Percentiles rank a stretch among this genome's conserved stretches.
Conservation (phyloP, 2,888 invertebrate genomes). For the Sesia apiformis region DNA sequence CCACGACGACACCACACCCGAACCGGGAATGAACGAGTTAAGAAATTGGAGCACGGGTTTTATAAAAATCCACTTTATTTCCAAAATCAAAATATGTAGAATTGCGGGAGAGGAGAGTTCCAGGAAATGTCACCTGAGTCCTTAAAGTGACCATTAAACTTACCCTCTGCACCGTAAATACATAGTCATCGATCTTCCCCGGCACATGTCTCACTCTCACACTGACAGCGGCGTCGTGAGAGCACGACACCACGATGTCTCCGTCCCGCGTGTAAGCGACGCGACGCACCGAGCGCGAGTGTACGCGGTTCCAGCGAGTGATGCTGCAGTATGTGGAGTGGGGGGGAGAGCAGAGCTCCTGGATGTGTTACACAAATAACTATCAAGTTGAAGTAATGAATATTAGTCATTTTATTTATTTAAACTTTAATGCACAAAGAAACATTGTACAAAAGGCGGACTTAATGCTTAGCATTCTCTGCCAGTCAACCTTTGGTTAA, state of each 20-base stretch:
- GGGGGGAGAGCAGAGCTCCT: constrained; percentile 67
- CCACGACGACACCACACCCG: constrained; percentile 4
- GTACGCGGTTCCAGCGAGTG: constrained; percentile 51
- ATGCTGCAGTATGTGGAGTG: constrained; percentile 64
- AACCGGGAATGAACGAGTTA: too few species aligned
- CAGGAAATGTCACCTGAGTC: background rate
- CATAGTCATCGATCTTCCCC: constrained; percentile 63
- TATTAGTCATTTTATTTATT: too few species aligned
- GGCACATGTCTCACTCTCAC: constrained; percentile 63
- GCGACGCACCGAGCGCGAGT: constrained; percentile 61
- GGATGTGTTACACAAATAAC: constrained; percentile 5
- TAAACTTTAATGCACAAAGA: too few species aligned
- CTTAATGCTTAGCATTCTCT: too few species aligned
- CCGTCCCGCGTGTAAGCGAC: constrained; percentile 59
- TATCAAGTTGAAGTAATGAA: background rate
- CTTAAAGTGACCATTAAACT: constrained; percentile 5
- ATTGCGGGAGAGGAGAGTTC: too few species aligned
- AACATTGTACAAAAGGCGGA: too few species aligned
- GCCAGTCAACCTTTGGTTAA: too few species aligned
- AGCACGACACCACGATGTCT: constrained; percentile 68
- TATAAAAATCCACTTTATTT: too few species aligned
- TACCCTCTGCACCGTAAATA: constrained; percentile 72
- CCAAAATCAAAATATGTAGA: too few species aligned
- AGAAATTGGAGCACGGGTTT: too few species aligned
- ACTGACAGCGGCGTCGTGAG: constrained; percentile 67